Evolutionary conservation across 2,888 invertebrate genomes (phyloP), one percentile per base, ranked within the genome.

Genomic region (Callyntrura sp.): DNA sequence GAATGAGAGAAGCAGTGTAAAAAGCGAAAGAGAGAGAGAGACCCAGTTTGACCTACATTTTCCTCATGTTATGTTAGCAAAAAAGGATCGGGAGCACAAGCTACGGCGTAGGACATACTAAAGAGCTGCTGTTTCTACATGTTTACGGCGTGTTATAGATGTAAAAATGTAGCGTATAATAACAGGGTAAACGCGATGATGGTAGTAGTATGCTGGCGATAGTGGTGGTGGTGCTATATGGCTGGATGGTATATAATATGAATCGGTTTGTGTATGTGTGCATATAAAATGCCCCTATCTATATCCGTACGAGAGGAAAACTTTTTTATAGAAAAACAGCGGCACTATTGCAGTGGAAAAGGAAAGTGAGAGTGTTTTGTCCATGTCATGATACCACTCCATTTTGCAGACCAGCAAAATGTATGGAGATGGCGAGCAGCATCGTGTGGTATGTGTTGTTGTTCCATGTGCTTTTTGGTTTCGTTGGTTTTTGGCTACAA

Each of bases 21-120:
- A 57, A 55, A 28, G 57, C 48, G 48, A 62, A 12, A 45, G 60
- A 81, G 87, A 89, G 76, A 83, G 82, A 84, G 88, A 89, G 79
- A 43, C 88, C 82, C 88, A 89, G 88, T 89, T 89, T 89, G 88
- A 89, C 88, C 88, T 89, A 89, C 88, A 89, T 89, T 89, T 89
- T 76, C 51, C 45, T 51, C 85, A 57, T 79, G 79, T 55, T 28
- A 57, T 87, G 78, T 79, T 81, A 45, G 70, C 70, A 35, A 78
- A 89, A n/a, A 82, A 89, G 88, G 88, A 84, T 89, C 84, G 84
- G 83, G 83, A 85, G 85, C 28, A 78, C 28, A 60, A 62, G 70
- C 43, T 60, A 43, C 43, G 43, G 78, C 51, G 20, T 60, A 12
- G 43, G 8, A n/a, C 2, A 60, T 57, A 60, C 60, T 20, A 51